Evolutionary conservation across 1,140 invertebrate species (phyloP).

Genomic region (Leptinotarsa lineolata): DNA sequence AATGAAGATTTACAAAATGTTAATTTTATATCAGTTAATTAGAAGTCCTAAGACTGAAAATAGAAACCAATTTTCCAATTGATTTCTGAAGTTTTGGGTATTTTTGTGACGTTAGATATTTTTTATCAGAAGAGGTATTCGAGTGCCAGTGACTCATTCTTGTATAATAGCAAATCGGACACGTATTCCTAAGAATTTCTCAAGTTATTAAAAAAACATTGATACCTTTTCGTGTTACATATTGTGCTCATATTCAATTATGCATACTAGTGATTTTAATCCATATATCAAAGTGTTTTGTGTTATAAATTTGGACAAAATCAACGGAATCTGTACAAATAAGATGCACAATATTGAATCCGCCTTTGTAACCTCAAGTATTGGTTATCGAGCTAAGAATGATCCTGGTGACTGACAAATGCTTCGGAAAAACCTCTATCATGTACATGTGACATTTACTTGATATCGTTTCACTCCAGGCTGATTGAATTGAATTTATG

Average conservation of each 20-base stretch:
- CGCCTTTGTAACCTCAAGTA: constrained; percentile 45
- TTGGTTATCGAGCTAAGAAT: constrained; percentile 53
- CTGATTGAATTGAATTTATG: constrained; percentile 33
- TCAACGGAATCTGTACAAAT: constrained; percentile 49
- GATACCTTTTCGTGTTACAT: constrained; percentile 22
- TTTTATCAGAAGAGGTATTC: constrained; percentile 8
- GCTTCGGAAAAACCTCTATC: constrained; percentile 31
- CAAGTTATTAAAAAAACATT: not conserved
- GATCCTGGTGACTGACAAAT: constrained; percentile 55
- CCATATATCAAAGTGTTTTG: constrained; percentile 43
- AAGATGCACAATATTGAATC: constrained; percentile 50
- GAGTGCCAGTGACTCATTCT: not conserved
- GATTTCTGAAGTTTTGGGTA: constrained; percentile 32
- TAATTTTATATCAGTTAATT: constrained; percentile 48
- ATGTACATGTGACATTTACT: constrained; percentile 51
- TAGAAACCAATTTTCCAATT: constrained; percentile 38
- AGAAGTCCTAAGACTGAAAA: constrained; percentile 50
- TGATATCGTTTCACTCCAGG: constrained; percentile 43
- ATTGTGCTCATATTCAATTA: constrained; percentile 39
- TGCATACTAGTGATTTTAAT: constrained; percentile 48
- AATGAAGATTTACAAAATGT: constrained; percentile 53
- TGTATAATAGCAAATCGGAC: constrained; percentile 20
- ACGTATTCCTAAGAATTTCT: not conserved
- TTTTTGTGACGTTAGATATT: constrained; percentile 34
- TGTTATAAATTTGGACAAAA: constrained; percentile 47